phyloP scores from a whole-genome alignment of 37 sponge, comb jelly and placozoan species.

The Dysidea cf. avara region DNA sequence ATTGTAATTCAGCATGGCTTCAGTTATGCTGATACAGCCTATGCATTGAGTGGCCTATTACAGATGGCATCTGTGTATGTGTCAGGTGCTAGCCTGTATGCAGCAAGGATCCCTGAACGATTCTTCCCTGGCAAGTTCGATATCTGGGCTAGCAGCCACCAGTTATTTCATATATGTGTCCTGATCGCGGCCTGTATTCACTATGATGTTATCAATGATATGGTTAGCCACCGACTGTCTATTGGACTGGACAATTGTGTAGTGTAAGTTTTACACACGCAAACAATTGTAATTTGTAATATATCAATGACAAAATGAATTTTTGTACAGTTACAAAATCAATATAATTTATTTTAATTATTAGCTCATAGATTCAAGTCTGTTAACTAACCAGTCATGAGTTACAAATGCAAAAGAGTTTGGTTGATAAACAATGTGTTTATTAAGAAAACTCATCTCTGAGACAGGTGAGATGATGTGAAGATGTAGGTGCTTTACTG shows the following conservation, averaged over 20 bases:
- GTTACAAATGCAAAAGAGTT: constrained; percentile 65
- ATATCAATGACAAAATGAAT: too few species aligned
- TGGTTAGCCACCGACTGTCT: constrained; percentile 55
- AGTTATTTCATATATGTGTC: constrained; percentile 92
- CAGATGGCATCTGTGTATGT: constrained; percentile 78
- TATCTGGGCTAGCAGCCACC: constrained; percentile 90
- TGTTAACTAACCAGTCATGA: constrained; percentile 43
- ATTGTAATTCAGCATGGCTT: constrained; percentile 56
- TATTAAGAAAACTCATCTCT: constrained; percentile 62
- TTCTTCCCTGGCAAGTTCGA: constrained; percentile 92
- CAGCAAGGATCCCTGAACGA: constrained; percentile 83
- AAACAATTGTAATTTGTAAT: neutral
- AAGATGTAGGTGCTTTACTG: constrained; percentile 76
- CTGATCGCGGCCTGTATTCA: constrained; percentile 82
- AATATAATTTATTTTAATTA: neutral
- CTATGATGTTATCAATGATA: constrained; percentile 65
- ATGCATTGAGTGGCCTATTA: constrained; percentile 49
- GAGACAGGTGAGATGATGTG: constrained; percentile 68
- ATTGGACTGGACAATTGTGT: constrained; percentile 3
- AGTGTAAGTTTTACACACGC: neutral
- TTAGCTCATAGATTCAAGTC: constrained; percentile 15
- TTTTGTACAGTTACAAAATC: too few species aligned
- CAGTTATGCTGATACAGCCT: constrained; percentile 11
- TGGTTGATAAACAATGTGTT: constrained; percentile 45
- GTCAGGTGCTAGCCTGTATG: constrained; percentile 79